Percentiles rank a stretch among this genome's conserved stretches.
These are phyloP conservation scores for Carterocephalus palaemon DNA, from an alignment of 2,888 invertebrate species.

Conservation along the genomic window DNA sequence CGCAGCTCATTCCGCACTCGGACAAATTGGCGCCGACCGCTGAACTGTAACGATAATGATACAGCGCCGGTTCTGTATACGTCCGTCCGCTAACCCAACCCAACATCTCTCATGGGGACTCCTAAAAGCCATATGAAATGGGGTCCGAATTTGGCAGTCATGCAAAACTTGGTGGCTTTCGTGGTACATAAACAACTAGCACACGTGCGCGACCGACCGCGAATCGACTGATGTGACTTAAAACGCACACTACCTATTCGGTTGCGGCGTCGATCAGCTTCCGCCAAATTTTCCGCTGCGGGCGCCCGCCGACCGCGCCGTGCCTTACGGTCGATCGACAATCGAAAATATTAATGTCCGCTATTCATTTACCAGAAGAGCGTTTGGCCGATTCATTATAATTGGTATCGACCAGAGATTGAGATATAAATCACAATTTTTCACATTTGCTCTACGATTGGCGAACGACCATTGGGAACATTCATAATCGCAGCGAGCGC, in stretches of 20 bases:
- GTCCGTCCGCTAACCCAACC: slow-evolving; percentile 60
- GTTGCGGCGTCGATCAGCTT: slow-evolving; percentile 63
- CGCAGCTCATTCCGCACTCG: slow-evolving; percentile 60
- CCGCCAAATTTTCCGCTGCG: slow-evolving; percentile 69
- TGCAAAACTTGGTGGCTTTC: slow-evolving; percentile 71
- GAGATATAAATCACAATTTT: slow-evolving; percentile 20
- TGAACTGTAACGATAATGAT: slow-evolving; percentile 70
- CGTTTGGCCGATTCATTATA: slow-evolving; percentile 8
- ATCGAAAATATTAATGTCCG: slow-evolving; percentile 21
- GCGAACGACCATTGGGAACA: slow-evolving; percentile 52
- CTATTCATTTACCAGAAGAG: slow-evolving; percentile 17
- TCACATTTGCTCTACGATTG: slow-evolving; percentile 23
- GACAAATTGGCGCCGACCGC: slow-evolving; percentile 64
- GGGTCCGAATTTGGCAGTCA: slow-evolving; percentile 67
- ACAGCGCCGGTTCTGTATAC: slow-evolving; percentile 57
- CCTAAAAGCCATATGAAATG: slow-evolving; percentile 63
- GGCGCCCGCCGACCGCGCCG: slow-evolving; percentile 65
- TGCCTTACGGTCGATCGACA: slow-evolving; percentile 27
- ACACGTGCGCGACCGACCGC: slow-evolving; percentile 65
- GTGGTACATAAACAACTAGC: slow-evolving; percentile 73
- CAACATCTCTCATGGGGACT: slow-evolving; percentile 67
- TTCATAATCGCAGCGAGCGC: slow-evolving; percentile 61
- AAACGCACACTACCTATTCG: slow-evolving; percentile 72
- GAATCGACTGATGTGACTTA: slow-evolving; percentile 73
- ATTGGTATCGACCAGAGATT: slow-evolving; percentile 14